A percentile compares a stretch with the other conserved stretches of the same genome.
phyloP scores from a whole-genome alignment of 2,113 vertebrate genomes.

The Pao palembangensis region DNA sequence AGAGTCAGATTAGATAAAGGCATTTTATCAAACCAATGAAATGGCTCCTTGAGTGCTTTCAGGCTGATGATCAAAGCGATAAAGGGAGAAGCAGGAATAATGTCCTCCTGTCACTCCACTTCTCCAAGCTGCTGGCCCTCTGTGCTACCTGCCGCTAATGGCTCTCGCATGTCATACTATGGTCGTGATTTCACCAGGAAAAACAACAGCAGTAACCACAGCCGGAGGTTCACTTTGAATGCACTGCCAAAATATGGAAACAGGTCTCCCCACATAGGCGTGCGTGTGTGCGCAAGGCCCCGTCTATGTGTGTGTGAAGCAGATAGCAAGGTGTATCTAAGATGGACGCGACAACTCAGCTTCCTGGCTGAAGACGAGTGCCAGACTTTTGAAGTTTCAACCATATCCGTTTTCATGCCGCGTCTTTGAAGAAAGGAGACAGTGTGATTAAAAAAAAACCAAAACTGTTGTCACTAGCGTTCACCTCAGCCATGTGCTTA shows the following conservation, averaged over 20 bases:
- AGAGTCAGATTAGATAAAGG: conserved; percentile 4
- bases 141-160: conserved; percentile 15
- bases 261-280: conserved; percentile 1
- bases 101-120: background rate
- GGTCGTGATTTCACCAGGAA: conserved; percentile 30
- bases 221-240: conserved; percentile 29
- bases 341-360: conserved; percentile 62
- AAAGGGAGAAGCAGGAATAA: conserved; percentile 3
- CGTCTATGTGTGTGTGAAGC: background rate
- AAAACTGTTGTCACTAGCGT: conserved; percentile 55
- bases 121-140: background rate
- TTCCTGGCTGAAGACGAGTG: conserved; percentile 57
- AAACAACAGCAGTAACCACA: conserved; percentile 38
- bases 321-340: conserved; percentile 63
- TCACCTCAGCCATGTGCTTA: conserved; percentile 62
- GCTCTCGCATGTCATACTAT: conserved; percentile 21
- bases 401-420: conserved; percentile 65
- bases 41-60: conserved; percentile 6
- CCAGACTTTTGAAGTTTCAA: conserved; percentile 69
- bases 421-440: conserved; percentile 70
- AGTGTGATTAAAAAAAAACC: conserved; percentile 53
- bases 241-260: conserved; percentile 14
- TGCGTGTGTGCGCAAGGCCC: conserved; percentile 4
- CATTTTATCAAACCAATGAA: conserved; percentile 5
- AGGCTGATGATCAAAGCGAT: background rate